Conservation (phyloP, 2,797 vertebrate genomes). For the Eremophila alpestris region DNA sequence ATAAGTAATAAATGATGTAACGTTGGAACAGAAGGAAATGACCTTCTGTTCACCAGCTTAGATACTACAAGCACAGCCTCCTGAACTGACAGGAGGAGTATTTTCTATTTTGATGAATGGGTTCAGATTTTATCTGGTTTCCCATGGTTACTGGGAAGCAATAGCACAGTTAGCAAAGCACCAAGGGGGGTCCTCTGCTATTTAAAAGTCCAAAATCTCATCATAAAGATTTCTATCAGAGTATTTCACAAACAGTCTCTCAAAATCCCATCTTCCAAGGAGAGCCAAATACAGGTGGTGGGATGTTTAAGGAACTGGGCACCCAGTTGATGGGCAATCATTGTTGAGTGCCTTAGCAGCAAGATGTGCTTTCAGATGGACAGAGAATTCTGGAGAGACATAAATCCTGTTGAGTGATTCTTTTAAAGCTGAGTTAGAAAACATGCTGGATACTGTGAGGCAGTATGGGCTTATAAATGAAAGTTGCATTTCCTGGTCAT, state of each 20-base stretch:
- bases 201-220: slow-evolving; percentile 19
- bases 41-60: neutral
- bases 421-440: neutral
- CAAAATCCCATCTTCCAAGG: neutral
- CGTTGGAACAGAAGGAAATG: neutral
- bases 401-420: neutral
- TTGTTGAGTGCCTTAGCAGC: neutral
- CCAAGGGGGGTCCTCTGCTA: neutral
- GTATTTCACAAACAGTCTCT: neutral
- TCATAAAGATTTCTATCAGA: neutral
- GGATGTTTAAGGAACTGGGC: neutral
- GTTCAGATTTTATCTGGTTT: slow-evolving; percentile 41
- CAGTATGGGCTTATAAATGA: neutral
- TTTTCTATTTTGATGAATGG: slow-evolving; percentile 48
- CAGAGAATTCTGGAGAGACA: neutral
- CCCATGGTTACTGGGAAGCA: slow-evolving; percentile 40
- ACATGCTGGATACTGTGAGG: neutral
- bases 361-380: neutral
- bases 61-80: neutral
- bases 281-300: neutral
- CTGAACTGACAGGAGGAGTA: neutral
- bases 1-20: neutral
- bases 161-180: neutral
- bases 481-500: neutral
- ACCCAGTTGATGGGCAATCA: neutral